Percentiles rank a stretch among this genome's conserved stretches.
Conservation (phyloP, 2,888 invertebrate species). For the Tanypteryx hageni region DNA sequence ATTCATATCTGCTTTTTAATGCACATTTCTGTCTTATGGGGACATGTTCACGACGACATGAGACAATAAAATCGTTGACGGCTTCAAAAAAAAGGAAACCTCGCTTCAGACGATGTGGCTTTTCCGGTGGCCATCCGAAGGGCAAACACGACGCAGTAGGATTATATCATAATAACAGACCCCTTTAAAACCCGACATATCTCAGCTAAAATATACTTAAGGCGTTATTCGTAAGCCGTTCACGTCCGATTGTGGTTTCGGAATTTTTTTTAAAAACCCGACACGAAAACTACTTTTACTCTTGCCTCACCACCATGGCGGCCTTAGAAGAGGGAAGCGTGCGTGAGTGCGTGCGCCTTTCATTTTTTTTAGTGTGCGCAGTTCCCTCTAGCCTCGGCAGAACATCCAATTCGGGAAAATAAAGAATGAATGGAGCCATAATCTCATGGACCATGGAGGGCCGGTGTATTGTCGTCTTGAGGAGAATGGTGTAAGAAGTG, state of each 20-base stretch:
- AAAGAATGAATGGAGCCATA: constrained; percentile 20
- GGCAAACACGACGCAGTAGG: neutral
- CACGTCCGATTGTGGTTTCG: neutral
- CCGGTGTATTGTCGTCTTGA: neutral
- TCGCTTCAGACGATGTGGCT: neutral
- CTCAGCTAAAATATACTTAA: constrained; percentile 24
- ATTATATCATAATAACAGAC: constrained; percentile 36
- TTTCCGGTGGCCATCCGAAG: constrained; percentile 22
- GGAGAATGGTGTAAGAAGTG: neutral
- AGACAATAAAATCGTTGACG: constrained; percentile 46
- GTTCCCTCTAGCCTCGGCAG: neutral
- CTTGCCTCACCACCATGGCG: neutral
- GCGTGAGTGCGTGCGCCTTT: neutral
- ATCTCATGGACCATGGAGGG: neutral
- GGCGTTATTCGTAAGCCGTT: constrained; percentile 25
- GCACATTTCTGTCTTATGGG: neutral
- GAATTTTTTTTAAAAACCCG: neutral
- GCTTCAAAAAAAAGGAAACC: neutral
- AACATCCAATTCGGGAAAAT: neutral
- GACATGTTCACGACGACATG: constrained; percentile 30
- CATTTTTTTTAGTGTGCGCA: neutral
- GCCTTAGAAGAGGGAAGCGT: neutral
- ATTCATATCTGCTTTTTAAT: constrained; percentile 34
- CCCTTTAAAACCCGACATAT: constrained; percentile 32
- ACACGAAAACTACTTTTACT: neutral